Base-by-base conservation (phyloP, 2,797 vertebrate species). In the Emys orbicularis region DNA sequence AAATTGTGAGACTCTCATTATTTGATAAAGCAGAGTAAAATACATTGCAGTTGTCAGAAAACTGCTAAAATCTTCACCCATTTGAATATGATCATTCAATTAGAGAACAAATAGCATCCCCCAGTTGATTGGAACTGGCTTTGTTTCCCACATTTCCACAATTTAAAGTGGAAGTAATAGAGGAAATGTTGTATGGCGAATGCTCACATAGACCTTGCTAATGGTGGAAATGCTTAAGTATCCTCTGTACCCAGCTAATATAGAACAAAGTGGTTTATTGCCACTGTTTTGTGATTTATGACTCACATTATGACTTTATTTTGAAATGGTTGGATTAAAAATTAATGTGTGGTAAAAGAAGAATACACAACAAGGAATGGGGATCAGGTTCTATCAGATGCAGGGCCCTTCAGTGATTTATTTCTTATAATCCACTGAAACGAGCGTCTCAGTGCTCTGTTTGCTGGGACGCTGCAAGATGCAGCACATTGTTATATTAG, bases 281-380 rank as follows among this genome's bases (percentile, higher is more conserved):
- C 97, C 95, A 90, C 96, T 31, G 81, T 98, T 98, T 92, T 81
- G 93, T 98, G 98, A 98, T 98, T 98, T 98, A 98, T 97, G 98
- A 79, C 93, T 95, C 97, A 53, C 98, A 98, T 98, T 98, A 98
- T 97, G 98, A 96, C 95, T 97, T 98, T 98, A 92, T 95, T 97
- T 98, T 98, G 98, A 98, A 98, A 98, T 98, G 97, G 94, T 96
- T 85, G 80, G 96, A 98, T 98, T 95, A 98, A 98, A 98, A 98
- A 98, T 98, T 98, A 97, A 98, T 97, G 86, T 96, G 98, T 95
- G 98, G 98, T 90, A 57, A 91, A 84, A 96, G 95, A 81, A 97
- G 97, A 94, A 97, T 95, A 97, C 96, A 96, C 97, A 96, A 92
- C 88, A 53, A 96, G 96, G 77, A 97, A 86, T 91, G 95, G 91